Conservation (phyloP, 2,888 invertebrate species). For the Dasypolia templi region DNA sequence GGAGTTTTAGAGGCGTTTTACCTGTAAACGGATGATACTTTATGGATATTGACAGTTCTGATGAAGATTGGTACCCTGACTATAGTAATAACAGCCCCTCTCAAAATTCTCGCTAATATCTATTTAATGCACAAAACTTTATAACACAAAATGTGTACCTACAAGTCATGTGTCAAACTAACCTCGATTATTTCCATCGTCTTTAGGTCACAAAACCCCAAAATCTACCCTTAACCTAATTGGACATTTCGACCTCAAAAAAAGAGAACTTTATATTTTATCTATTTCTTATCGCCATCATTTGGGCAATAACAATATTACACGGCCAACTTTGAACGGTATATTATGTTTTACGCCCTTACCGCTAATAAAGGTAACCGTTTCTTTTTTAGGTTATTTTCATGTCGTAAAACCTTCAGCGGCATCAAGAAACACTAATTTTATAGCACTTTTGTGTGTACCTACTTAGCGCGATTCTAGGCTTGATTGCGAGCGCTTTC, state of each 20-base stretch:
- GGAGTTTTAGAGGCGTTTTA: background rate
- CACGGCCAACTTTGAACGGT: slow-evolving; percentile 41
- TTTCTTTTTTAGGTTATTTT: slow-evolving; percentile 53
- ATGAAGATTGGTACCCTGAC: too few relatives aligned
- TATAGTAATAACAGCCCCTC: too few relatives aligned
- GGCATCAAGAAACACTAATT: slow-evolving; percentile 59
- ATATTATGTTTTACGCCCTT: slow-evolving; percentile 45
- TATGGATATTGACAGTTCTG: background rate
- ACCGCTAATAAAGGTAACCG: slow-evolving; percentile 45
- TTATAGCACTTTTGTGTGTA: slow-evolving; percentile 51
- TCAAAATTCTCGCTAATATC: background rate
- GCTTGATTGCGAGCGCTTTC: slow-evolving; percentile 68
- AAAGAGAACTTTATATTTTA: slow-evolving; percentile 50
- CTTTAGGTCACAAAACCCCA: background rate
- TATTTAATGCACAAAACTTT: background rate
- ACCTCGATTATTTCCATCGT: background rate
- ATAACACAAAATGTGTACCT: background rate
- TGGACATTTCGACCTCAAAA: slow-evolving; percentile 34
- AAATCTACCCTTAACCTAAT: slow-evolving; percentile 19
- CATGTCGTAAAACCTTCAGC: slow-evolving; percentile 45
- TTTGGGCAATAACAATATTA: slow-evolving; percentile 45
- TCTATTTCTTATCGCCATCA: slow-evolving; percentile 39
- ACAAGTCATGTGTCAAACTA: background rate
- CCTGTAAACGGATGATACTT: background rate
- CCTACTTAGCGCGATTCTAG: slow-evolving; percentile 57